Base-by-base conservation (phyloP, 2,113 vertebrate species). In the Syrmaticus mikado region DNA sequence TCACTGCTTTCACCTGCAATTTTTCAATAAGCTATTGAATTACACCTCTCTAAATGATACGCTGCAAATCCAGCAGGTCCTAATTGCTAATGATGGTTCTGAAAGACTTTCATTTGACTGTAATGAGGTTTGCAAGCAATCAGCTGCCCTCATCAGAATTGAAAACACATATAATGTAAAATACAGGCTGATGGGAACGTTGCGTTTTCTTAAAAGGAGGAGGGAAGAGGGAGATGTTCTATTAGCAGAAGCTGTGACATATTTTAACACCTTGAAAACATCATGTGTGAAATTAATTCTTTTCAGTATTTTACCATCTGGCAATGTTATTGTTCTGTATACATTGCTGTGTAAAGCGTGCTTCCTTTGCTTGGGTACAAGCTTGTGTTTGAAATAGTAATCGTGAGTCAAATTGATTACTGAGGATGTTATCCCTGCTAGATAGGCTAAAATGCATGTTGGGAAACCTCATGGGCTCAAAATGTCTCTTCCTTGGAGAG, bases 111-210 rank as follows among this genome's bases (percentile, higher is more conserved):
- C 92, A 94, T 97, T 91, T 96, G 92, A 92, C 89, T 96, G 52
- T 96, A 93, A 96, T 97, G 97, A 97, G 94, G 82, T 89, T 96
- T 96, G 95, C 87, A 96, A 97, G 95, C 97, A 97, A 83, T 96
- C 94, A 96, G 80, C 91, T 96, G 81, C 90, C 89, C 93, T 96
- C 95, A 95, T 94, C 96, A 80, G 76, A 53, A 83, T 74, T 82
- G 91, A 90, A 91, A 93, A 80, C 85, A 89, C 84, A 93, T 83
- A 87, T 93, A 81, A 81, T 87, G 66, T 82, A 64, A 94, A 97
- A 95, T 85, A 89, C 4, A 34, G 92, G 92, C 96, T 95, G 94
- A 88, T 88, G 64, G 90, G 82, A 90, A 80, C 0, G 4, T 5
- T 58, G 32, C 2, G 0, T 45, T 87, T 76, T 93, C 84, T 84